phyloP scores from a whole-genome alignment of 2,888 invertebrate species.

The Caenorhabditis sp. region DNA sequence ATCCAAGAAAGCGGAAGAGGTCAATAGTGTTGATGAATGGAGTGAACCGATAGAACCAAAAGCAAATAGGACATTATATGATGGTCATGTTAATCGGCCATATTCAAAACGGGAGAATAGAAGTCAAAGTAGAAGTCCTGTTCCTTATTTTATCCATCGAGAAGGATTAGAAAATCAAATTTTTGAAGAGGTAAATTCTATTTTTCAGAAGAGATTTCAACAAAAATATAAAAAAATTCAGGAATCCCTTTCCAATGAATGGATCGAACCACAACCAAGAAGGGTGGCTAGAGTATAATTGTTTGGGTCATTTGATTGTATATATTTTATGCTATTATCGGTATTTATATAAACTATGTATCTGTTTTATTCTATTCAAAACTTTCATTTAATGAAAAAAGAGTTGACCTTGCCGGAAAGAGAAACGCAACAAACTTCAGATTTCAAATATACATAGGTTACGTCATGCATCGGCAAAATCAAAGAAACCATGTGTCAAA shows the following conservation, averaged over 20 bases:
- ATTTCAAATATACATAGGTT: too few species aligned
- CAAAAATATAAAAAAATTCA: conserved; percentile 9
- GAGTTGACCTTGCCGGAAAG: too few species aligned
- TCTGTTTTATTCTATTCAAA: too few species aligned
- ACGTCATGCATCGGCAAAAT: background rate
- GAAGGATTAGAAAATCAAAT: conserved; percentile 32
- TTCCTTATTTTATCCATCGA: background rate
- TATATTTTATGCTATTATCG: background rate
- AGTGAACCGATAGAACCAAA: conserved; percentile 15
- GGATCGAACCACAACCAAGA: conserved; percentile 43
- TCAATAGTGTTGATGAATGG: conserved; percentile 19
- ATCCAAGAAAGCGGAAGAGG: background rate
- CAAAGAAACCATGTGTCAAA: background rate
- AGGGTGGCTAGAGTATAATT: conserved; percentile 41
- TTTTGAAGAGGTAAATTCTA: conserved; percentile 29
- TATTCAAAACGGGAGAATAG: conserved; percentile 7
- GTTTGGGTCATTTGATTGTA: background rate
- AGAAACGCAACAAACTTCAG: too few species aligned
- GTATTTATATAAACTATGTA: background rate
- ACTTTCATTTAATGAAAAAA: too few species aligned
- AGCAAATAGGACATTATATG: conserved; percentile 30
- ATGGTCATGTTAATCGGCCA: conserved; percentile 20
- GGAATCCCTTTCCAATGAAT: conserved; percentile 40
- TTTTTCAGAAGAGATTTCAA: too few species aligned
- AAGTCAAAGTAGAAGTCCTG: background rate